Conservation (phyloP, 2,888 invertebrate genomes). For the Apoda limacodes region DNA sequence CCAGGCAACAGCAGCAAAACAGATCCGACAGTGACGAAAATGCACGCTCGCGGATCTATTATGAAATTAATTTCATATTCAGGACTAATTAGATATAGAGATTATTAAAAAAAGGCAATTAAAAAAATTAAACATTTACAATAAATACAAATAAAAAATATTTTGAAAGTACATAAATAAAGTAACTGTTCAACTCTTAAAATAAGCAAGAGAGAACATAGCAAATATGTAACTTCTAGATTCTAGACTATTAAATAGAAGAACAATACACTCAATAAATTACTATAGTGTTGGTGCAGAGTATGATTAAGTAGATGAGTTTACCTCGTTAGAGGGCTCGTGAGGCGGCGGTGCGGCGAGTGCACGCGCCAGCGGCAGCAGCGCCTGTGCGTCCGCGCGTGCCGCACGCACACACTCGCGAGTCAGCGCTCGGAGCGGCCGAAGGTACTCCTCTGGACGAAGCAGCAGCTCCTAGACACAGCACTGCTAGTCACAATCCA, state of each 20-base stretch:
- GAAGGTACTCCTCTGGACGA: constrained; percentile 90
- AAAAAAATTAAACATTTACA: no score
- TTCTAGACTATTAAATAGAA: no score
- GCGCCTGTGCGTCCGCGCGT: constrained; percentile 82
- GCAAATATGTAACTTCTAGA: no score
- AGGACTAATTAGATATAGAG: constrained; percentile 18
- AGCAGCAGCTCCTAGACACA: constrained; percentile 79
- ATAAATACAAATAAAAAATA: no score
- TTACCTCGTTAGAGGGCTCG: constrained; percentile 72
- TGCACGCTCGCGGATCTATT: constrained; percentile 80
- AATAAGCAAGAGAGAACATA: no score
- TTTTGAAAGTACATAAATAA: no score
- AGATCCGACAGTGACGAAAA: constrained; percentile 88
- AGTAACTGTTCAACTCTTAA: no score
- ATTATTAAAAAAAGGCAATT: neutral
- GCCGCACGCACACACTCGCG: constrained; percentile 90
- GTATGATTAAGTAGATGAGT: no score
- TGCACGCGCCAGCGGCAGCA: constrained; percentile 82
- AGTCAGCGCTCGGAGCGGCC: constrained; percentile 85
- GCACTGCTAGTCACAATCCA: neutral
- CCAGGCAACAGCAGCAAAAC: constrained; percentile 85
- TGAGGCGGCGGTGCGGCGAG: constrained; percentile 74
- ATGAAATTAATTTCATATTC: no score
- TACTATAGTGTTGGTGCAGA: no score
- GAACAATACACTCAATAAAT: no score